phyloP scores from a whole-genome alignment of 2,888 invertebrate species.

The Caenorhabditis japonica region DNA sequence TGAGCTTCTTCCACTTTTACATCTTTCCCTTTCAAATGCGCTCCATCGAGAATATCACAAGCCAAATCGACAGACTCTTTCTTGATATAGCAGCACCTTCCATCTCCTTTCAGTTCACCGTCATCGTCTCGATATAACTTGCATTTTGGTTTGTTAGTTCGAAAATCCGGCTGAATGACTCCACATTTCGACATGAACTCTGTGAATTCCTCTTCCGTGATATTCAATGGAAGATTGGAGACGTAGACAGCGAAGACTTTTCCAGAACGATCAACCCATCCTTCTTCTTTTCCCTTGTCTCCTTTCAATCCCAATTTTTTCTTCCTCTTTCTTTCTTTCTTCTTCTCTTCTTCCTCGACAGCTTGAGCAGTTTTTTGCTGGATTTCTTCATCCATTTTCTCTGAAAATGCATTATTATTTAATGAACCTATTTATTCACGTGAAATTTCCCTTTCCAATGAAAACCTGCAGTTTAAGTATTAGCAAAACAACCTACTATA shows the following conservation, averaged over 20 bases:
- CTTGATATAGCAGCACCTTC: conserved; percentile 84
- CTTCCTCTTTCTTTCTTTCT: conserved; percentile 65
- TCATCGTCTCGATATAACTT: conserved; percentile 92
- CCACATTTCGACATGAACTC: conserved; percentile 97
- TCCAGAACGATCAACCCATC: conserved; percentile 94
- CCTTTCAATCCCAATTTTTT: conserved; percentile 52
- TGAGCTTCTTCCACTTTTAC: conserved; percentile 91
- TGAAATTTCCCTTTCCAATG: no score
- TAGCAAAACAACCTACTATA: no score
- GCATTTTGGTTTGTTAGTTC: conserved; percentile 85
- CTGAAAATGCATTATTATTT: conserved; percentile 69
- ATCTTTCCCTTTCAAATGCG: conserved; percentile 79
- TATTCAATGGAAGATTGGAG: conserved; percentile 88
- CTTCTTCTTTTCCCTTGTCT: conserved; percentile 72
- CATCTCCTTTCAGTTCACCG: conserved; percentile 91
- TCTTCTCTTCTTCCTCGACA: conserved; percentile 53
- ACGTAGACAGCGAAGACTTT: conserved; percentile 95
- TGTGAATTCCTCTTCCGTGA: conserved; percentile 84
- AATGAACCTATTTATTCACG: no score
- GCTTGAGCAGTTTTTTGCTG: conserved; percentile 45
- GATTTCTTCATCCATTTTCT: conserved; percentile 60
- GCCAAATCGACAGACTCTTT: conserved; percentile 92
- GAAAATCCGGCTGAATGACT: conserved; percentile 89
- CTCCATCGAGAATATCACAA: conserved; percentile 90
- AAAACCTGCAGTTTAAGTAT: no score